Evolutionary conservation across 2,113 vertebrate species (phyloP).

Genomic region (Spea multiplicata): DNA sequence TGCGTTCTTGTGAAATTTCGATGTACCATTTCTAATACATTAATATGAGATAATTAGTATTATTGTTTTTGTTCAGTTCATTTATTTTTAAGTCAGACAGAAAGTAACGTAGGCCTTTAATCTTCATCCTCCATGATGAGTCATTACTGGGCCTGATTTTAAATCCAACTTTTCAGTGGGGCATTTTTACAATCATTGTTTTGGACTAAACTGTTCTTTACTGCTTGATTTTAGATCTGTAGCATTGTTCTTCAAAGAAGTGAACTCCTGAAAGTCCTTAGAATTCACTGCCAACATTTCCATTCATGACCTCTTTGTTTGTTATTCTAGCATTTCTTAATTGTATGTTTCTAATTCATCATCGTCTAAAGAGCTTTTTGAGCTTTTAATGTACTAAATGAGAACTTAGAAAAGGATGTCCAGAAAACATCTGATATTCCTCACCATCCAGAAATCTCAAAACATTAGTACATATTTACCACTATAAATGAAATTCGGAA

Average conservation of each 20-base stretch:
- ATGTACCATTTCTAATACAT: too few relatives aligned
- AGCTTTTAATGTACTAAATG: slow-evolving; percentile 53
- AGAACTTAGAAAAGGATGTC: slow-evolving; percentile 12
- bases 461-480: slow-evolving; percentile 32
- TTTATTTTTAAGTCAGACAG: slow-evolving; percentile 24
- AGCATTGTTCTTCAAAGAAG: slow-evolving; percentile 44
- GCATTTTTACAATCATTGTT: slow-evolving; percentile 18
- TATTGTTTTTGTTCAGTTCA: too few relatives aligned
- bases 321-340: slow-evolving; percentile 57
- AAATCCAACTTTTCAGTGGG: slow-evolving; percentile 28
- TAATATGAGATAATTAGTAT: too few relatives aligned
- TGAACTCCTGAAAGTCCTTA: slow-evolving; percentile 21
- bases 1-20: too few relatives aligned
- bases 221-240: slow-evolving; percentile 1
- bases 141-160: not conserved
- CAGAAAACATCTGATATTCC: slow-evolving; percentile 44
- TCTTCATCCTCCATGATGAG: not conserved
- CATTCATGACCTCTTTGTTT: slow-evolving; percentile 51
- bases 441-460: slow-evolving; percentile 33
- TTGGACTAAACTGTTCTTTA: slow-evolving; percentile 37
- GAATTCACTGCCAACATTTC: slow-evolving; percentile 51
- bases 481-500: slow-evolving; percentile 3
- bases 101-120: not conserved
- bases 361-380: slow-evolving; percentile 53
- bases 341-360: slow-evolving; percentile 58